Evolutionary conservation across 2,888 invertebrate genomes (phyloP), one percentile per base, ranked within the genome.

Genomic region (Caenorhabditis angaria): DNA sequence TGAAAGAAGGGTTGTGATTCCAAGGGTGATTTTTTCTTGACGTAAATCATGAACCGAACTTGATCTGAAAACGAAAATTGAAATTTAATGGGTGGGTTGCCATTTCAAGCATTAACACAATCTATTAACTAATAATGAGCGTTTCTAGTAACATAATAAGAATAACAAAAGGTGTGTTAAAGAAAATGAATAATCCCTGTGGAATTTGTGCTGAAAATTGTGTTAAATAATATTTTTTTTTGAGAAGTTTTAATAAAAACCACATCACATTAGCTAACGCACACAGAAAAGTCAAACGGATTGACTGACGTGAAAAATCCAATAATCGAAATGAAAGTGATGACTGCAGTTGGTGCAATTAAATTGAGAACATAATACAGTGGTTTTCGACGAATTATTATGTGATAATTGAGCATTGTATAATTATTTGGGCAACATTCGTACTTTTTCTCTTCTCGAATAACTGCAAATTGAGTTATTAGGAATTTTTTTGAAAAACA

Each of bases 261-360:
- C n/a, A n/a, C n/a, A n/a, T n/a, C n/a, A n/a, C n/a, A 48, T 14
- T 10, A 35, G 14, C 35, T 18, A 51, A 51, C 51, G 51, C 51
- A 51, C 51, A 71, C 70, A 56, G 64, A 67, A 57, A 64, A 64
- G 61, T 47, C 53, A 57, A 60, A 62, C 63, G 70, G 70, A 56
- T 71, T 67, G 48, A 71, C 68, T 72, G 61, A 79, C 86, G 87
- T 88, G 87, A 88, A 88, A 81, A 88, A 88, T 24, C 88, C 80
- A 50, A 77, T 74, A 70, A 88, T 78, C 27, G 88, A 88, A 65
- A 88, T 79, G 20, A 86, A 80, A 0, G 88, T 88, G 70, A 88
- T 81, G 83, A 88, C 88, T 2, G 88, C 83, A 55, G 88, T 88
- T 6, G 88, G 88, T 20, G 88, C 84, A 61, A 88, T 87, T 58